Evolutionary conservation across 1,140 invertebrate genomes (phyloP).

Genomic region (Drosophila sp.): DNA sequence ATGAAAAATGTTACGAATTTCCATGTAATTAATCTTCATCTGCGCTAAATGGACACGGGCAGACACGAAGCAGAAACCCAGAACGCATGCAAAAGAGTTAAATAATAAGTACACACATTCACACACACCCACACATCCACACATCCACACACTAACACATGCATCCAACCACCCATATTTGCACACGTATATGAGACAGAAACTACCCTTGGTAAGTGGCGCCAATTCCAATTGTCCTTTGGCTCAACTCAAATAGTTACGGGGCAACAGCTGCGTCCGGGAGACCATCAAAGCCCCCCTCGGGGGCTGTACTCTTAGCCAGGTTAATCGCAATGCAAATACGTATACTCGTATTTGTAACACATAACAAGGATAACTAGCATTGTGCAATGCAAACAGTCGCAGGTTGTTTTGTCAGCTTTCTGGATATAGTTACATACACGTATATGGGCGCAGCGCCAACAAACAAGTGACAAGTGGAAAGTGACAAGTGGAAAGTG

Average conservation of each 20-base stretch:
- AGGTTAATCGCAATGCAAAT: constrained; percentile 47
- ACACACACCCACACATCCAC: constrained; percentile 17
- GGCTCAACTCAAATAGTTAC: constrained; percentile 71
- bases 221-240: constrained; percentile 57
- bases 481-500: no score
- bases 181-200: background rate
- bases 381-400: constrained; percentile 11
- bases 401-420: constrained; percentile 22
- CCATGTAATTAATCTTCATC: constrained; percentile 79
- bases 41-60: constrained; percentile 47
- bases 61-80: constrained; percentile 30
- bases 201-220: constrained; percentile 16
- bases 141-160: constrained; percentile 31
- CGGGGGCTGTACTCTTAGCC: constrained; percentile 25
- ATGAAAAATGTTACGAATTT: constrained; percentile 80
- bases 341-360: constrained; percentile 7
- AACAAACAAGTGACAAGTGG: no score
- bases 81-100: constrained; percentile 75
- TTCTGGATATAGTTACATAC: no score
- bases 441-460: background rate
- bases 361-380: constrained; percentile 26
- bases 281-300: constrained; percentile 17
- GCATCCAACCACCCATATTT: background rate
- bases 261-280: constrained; percentile 54
- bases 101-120: constrained; percentile 74